Base-by-base conservation (phyloP, 92 coral and sea anemone genomes). In the Actinostola sp. region DNA sequence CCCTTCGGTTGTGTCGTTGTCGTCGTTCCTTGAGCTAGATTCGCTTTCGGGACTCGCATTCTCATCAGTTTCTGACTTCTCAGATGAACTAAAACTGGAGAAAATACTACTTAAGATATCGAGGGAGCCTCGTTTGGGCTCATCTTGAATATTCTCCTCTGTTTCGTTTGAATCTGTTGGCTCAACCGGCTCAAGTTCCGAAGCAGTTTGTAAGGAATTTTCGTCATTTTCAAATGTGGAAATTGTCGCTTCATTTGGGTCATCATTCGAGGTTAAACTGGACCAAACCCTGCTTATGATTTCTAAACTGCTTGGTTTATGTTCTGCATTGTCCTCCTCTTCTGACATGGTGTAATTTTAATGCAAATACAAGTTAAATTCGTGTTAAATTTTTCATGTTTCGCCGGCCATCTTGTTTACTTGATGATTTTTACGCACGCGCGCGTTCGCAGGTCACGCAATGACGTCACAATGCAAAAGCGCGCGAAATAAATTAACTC, bases 251-350 rank as follows among this genome's bases (percentile, higher is more conserved):
- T 50, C 44, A 32, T 57, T 17, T 29, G 66, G 36, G 28, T 32
- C 28, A 25, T 48, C 66, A 7, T 35, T 42, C 15, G 77, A 71
- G 12, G 77, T 60, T 31, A 71, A 71, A 39, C 67, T 71, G 1
- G 77, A 71, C 55, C 59, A 71, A 3, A 57, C 42, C 12, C 38
- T 60, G 6, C 64, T 53, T 26, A 71, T 55, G 0, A 71, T 41
- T 25, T 53, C 77, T 33, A 71, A 32, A 38, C 67, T 56, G 67
- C 67, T 57, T 23, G 66, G 12, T 21, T 60, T 56, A 27, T 59
- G 62, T 16, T 39, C 55, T 21, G 29, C 36, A 25, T 21, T 71
- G 55, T 60, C 67, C n/a, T 41, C 30, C 0, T 42, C 66, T 1
- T 68, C 74, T 0, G 74, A 32, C 74, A 68, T 68, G 4, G 21